Base-by-base conservation (phyloP, 2,113 vertebrate genomes). In the Oophaga pumilio region DNA sequence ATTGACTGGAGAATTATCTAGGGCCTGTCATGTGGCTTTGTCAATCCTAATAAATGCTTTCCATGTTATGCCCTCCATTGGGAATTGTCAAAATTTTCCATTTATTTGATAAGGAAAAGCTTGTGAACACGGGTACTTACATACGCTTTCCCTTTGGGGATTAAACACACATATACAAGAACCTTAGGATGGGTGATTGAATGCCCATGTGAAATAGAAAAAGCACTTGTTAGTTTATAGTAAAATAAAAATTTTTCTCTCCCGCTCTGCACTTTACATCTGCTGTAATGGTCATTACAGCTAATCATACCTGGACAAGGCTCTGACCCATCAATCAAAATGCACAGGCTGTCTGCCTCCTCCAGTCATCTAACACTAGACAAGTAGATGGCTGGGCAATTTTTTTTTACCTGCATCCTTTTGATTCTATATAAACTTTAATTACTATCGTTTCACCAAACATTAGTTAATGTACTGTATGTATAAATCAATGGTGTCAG, bases 21-120 rank as follows among this genome's bases (percentile, higher is more conserved):
- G 86, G 81, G 69, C 49, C 86, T 87, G 86, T 83, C 86, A 74
- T 87, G 80, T 87, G 79, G 79, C 81, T 73, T 82, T 73, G 71
- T 87, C 68, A 76, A 76, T 82, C 86, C 86, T 87, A 87, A 87
- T 87, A 87, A 87, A 87, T 83, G 86, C 79, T 87, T 87, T 87
- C 86, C 62, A 82, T 87, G 78, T 81, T 82, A 64, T 82, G 71
- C 53, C 78, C 57, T 87, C 86, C 86, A 82, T 66, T 82, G 86
- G 86, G 86, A 57, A 87, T 87, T 87, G 86, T 83, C 86, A 87
- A 87, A 71, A 82, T 74, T 87, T 82, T 83, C 86, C 80, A 83
- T 87, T 82, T 82, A 74, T 87, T 87, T 87, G 68, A 74, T 76
- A 86, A 78, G 69, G 74, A 86, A 86, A 82, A 71, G 66, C 68